Evolutionary conservation across 1,140 invertebrate genomes (phyloP), one percentile per base, ranked within the genome.

Genomic region (Drosophila sproati): DNA sequence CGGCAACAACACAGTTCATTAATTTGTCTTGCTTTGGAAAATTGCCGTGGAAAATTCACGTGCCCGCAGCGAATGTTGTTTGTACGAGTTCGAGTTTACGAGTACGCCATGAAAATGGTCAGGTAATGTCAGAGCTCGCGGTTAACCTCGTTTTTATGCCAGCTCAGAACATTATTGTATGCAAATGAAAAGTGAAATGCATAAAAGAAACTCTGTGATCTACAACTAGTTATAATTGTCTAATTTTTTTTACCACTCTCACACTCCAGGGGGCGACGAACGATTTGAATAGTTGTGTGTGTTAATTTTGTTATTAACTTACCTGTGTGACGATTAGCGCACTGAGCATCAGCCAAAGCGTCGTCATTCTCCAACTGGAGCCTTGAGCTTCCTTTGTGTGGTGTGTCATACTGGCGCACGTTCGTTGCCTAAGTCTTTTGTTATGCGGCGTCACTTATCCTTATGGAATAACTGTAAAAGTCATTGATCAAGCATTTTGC

Each of bases 171-270:
- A 66, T 75, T 80, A 89, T 88, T 88, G 78, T 88, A 88, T 88
- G 85, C 77, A 88, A 88, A 89, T 90, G 86, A 85, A 89, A 89
- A 90, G 85, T 90, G 86, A 89, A 89, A 90, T 86, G 81, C 63
- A 62, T 55, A 72, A 67, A 81, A 20, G 20, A 20, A 81, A 81
- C 70, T 73, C 59, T 32, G 47, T 54, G 8, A 3, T 29, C 32
- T 43, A 32, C 32, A 6, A 52, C 48, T 39, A 35, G n/a, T 69
- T 48, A 55, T 73, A 73, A 73, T 67, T 66, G 31, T 52, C 29
- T 34, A n/a, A 43, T 20, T 20, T 1, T 20, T 1, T 55, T 28
- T 37, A 7, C 35, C 35, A 47, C 47, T 29, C 43, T 6, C 43
- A 35, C 32, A 45, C 2, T 0, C 35, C 20, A 6, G n/a, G 55